Percentiles rank a stretch among this genome's conserved stretches.
phyloP scores from a whole-genome alignment of 2,113 vertebrate species.

The Scolopax mira region DNA sequence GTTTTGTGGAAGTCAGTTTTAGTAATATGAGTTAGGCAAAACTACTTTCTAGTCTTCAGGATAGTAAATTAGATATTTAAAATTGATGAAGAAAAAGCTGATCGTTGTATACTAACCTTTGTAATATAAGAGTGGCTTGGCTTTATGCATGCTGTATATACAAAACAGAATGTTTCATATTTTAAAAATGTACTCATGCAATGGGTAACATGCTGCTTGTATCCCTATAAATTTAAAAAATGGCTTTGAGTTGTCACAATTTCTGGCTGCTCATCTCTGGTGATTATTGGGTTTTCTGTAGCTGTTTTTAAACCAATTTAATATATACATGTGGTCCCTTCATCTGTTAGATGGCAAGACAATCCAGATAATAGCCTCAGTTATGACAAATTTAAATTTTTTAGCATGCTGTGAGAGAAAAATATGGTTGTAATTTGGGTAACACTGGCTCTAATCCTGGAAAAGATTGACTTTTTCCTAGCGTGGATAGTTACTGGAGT shows the following conservation, averaged over 20 bases:
- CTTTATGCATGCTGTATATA: neutral
- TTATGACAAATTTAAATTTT: neutral
- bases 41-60: neutral
- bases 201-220: neutral
- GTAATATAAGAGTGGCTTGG: neutral
- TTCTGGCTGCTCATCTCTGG: neutral
- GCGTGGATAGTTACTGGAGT: neutral
- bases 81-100: neutral
- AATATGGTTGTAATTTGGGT: neutral
- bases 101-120: neutral
- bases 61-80: constrained; percentile 6
- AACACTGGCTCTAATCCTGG: neutral
- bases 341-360: neutral
- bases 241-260: neutral
- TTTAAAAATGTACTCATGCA: neutral
- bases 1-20: constrained; percentile 14
- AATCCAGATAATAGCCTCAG: neutral
- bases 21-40: neutral
- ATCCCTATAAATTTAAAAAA: neutral
- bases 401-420: neutral
- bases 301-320: neutral
- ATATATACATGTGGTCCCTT: neutral
- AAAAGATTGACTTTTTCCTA: neutral
- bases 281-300: neutral
- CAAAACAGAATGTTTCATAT: neutral